A percentile compares a stretch with the other conserved stretches of the same genome.
These are phyloP conservation scores for Steinernema carpocapsae DNA, from an alignment of 2,888 invertebrate species.

Conservation along the genomic window DNA sequence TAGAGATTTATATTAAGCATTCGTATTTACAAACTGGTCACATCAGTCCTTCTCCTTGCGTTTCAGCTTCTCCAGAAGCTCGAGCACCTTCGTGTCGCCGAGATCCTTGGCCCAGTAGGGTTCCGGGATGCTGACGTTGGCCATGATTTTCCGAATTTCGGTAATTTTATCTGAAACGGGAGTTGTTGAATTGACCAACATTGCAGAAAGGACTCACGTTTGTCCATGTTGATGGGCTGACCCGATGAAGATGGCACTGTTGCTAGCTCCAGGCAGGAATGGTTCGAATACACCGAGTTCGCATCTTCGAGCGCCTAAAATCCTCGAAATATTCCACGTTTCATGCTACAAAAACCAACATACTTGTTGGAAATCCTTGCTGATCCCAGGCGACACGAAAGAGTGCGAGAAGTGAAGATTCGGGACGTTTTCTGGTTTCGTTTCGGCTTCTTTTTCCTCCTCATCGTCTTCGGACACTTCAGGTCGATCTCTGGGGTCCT, in stretches of 20 bases:
- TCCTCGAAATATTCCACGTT: no score
- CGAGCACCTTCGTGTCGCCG: constrained; percentile 5
- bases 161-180: constrained; percentile 7
- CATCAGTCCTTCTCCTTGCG: not conserved
- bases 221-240: not conserved
- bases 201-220: not conserved
- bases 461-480: not conserved
- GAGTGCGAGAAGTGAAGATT: not conserved
- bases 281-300: not conserved
- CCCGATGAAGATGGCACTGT: not conserved
- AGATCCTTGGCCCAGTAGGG: constrained; percentile 28
- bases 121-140: constrained; percentile 27
- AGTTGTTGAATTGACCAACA: not conserved
- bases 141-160: constrained; percentile 18
- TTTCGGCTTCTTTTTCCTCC: not conserved
- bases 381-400: not conserved
- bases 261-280: not conserved
- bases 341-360: not conserved
- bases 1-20: not conserved
- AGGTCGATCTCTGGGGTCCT: not conserved
- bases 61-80: constrained; percentile 15
- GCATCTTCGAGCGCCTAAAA: constrained; percentile 17
- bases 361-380: constrained; percentile 10
- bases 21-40: not conserved
- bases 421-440: not conserved